Evolutionary conservation across 2,797 vertebrate species (phyloP).

Genomic region (Peromyscus melanophrys): DNA sequence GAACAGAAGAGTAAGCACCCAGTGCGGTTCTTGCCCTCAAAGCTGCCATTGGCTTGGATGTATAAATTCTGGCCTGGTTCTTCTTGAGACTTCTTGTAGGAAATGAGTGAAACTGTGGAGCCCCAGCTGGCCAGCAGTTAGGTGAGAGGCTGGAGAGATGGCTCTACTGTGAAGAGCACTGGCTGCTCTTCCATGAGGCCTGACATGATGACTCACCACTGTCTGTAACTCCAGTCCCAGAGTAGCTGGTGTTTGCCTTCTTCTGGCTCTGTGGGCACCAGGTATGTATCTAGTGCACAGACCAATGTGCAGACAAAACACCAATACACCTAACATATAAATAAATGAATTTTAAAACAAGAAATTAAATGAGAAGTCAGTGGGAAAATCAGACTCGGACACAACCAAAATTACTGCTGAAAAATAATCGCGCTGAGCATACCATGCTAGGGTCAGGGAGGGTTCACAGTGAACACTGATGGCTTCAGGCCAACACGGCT

Average conservation of each 20-base stretch:
- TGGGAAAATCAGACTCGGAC: neutral
- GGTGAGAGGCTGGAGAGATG: neutral
- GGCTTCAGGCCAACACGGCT: neutral
- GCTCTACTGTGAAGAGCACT: neutral
- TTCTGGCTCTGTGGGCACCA: neutral
- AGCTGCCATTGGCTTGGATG: neutral
- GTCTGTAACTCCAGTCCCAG: neutral
- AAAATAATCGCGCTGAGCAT: neutral
- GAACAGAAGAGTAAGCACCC: neutral
- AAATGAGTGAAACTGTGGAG: neutral
- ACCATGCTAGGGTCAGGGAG: neutral
- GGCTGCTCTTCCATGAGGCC: neutral
- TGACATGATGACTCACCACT: neutral
- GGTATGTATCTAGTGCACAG: neutral
- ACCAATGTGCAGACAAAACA: neutral
- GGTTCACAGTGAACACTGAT: neutral
- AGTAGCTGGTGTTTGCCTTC: neutral
- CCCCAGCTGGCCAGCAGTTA: neutral
- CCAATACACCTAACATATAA: neutral
- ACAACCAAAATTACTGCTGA: neutral
- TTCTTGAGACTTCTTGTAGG: constrained; percentile 11
- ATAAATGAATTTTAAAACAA: neutral
- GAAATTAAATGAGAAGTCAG: neutral
- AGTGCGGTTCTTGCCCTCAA: neutral
- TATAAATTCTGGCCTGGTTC: neutral